Evolutionary conservation across 2,888 invertebrate species (phyloP).

Genomic region (Plagiodera versicolora): DNA sequence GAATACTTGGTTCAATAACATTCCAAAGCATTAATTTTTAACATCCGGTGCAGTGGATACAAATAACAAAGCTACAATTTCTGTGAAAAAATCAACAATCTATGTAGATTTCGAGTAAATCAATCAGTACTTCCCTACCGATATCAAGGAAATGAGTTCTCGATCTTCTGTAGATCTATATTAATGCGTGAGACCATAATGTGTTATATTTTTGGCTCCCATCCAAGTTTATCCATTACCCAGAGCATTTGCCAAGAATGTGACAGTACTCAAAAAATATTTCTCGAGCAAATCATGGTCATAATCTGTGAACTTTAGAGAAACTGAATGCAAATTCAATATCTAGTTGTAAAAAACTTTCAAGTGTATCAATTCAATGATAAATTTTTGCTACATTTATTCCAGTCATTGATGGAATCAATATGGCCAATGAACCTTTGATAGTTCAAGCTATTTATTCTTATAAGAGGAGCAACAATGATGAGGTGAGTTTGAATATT

Average conservation of each 20-base stretch:
- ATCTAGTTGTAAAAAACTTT: not conserved
- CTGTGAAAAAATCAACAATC: not conserved
- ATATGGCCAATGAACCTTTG: conserved; percentile 63
- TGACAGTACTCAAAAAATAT: conserved; percentile 52
- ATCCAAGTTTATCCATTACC: conserved; percentile 44
- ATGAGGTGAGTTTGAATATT: conserved; percentile 69
- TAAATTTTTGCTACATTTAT: conserved; percentile 16
- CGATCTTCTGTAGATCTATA: conserved; percentile 30
- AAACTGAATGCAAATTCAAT: not conserved
- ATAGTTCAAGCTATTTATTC: conserved; percentile 90
- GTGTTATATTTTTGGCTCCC: conserved; percentile 44
- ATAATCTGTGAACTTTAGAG: conserved; percentile 20
- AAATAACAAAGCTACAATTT: too few relatives aligned
- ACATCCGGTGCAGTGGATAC: too few relatives aligned
- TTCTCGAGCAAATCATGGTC: conserved; percentile 46
- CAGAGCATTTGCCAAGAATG: conserved; percentile 53
- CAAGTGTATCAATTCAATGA: not conserved
- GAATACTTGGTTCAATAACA: too few relatives aligned
- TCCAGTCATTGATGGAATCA: conserved; percentile 17
- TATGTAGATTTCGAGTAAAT: not conserved
- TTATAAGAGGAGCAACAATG: conserved; percentile 95
- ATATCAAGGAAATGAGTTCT: conserved; percentile 15
- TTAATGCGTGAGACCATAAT: conserved; percentile 39
- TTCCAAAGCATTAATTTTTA: too few relatives aligned
- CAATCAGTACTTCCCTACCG: not conserved